phyloP scores from a whole-genome alignment of 1,140 invertebrate species.

The Lerema accius region DNA sequence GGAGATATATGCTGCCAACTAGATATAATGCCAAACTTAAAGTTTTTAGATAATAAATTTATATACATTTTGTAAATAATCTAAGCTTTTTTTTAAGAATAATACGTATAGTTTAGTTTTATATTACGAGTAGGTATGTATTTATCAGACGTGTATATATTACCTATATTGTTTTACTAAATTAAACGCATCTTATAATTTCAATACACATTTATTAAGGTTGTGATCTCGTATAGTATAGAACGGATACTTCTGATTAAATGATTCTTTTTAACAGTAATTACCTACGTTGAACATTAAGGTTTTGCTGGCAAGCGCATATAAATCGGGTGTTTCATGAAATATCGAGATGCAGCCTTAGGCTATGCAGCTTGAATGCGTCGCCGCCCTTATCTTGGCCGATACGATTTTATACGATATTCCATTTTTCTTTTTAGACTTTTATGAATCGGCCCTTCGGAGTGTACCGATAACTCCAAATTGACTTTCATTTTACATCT shows the following conservation, averaged over 20 bases:
- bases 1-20: too few relatives aligned
- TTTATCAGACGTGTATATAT: too few relatives aligned
- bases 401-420: slow-evolving; percentile 79
- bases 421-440: slow-evolving; percentile 76
- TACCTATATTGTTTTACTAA: too few relatives aligned
- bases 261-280: slow-evolving; percentile 68
- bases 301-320: slow-evolving; percentile 69
- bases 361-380: slow-evolving; percentile 66
- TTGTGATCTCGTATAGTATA: too few relatives aligned
- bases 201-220: too few relatives aligned
- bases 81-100: too few relatives aligned
- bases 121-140: too few relatives aligned
- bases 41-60: too few relatives aligned
- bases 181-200: too few relatives aligned
- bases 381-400: slow-evolving; percentile 73
- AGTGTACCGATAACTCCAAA: slow-evolving; percentile 75
- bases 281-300: slow-evolving; percentile 74
- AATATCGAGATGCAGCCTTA: slow-evolving; percentile 75
- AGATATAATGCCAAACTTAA: too few relatives aligned
- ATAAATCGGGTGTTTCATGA: slow-evolving; percentile 79
- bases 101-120: too few relatives aligned
- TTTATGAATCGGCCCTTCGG: slow-evolving; percentile 76
- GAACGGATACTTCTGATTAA: slow-evolving; percentile 35
- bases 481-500: slow-evolving; percentile 67
- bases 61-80: too few relatives aligned